phyloP scores from a whole-genome alignment of 2,888 invertebrate genomes.

The Andrena hattorfiana region DNA sequence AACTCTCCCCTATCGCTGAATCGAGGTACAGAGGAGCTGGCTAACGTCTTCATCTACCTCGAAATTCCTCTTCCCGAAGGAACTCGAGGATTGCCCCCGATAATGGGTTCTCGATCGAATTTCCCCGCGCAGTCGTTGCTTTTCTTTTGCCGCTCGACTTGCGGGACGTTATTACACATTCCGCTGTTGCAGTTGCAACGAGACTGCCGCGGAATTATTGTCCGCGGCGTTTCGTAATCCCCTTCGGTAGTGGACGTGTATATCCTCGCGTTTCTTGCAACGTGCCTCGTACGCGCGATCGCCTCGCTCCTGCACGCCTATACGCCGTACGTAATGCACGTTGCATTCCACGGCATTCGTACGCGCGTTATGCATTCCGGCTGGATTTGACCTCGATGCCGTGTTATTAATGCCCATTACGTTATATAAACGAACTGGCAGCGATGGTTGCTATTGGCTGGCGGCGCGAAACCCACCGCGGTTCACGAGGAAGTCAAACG shows the following conservation, averaged over 20 bases:
- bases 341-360: constrained; percentile 60
- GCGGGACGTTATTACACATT: constrained; percentile 17
- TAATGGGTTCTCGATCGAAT: background rate
- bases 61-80: constrained; percentile 1
- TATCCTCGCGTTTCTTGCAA: constrained; percentile 63
- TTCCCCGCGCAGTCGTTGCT: background rate
- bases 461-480: background rate
- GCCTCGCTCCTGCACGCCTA: constrained; percentile 23
- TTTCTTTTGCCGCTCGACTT: constrained; percentile 24
- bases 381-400: constrained; percentile 63
- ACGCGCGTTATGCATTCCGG: constrained; percentile 66
- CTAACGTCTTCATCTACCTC: constrained; percentile 3
- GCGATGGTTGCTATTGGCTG: background rate
- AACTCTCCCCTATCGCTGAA: too few relatives aligned
- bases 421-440: constrained; percentile 63
- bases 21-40: background rate
- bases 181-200: constrained; percentile 5
- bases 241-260: constrained; percentile 47
- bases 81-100: constrained; percentile 1
- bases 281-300: constrained; percentile 38
- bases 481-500: background rate
- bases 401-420: constrained; percentile 63
- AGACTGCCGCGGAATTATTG: constrained; percentile 46
- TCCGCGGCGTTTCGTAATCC: constrained; percentile 58
- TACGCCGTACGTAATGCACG: constrained; percentile 59